These are phyloP conservation scores for Hirundichthys speculiger DNA, from an alignment of 2,113 vertebrate species.

Conservation along the genomic window DNA sequence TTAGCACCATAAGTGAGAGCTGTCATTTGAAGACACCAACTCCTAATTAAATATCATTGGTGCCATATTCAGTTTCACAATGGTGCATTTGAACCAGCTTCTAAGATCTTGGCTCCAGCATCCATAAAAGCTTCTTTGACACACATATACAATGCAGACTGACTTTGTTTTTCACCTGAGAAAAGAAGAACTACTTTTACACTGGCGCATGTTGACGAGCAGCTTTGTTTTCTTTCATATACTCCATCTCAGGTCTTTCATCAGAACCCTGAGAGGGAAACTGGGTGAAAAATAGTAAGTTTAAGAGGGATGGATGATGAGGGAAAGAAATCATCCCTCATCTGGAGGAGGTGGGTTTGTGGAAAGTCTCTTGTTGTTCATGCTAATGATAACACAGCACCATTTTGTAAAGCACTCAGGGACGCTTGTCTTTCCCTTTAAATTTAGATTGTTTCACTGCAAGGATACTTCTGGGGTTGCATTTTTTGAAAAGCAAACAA, in stretches of 20 bases:
- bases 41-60: no score
- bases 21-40: not conserved
- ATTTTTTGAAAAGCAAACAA: slow-evolving; percentile 27
- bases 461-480: not conserved
- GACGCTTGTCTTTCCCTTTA: slow-evolving; percentile 29
- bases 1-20: not conserved
- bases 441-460: slow-evolving; percentile 29
- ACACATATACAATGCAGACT: not conserved
- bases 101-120: not conserved
- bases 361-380: slow-evolving; percentile 24
- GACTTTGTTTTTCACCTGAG: slow-evolving; percentile 3
- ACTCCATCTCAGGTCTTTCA: slow-evolving; percentile 33
- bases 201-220: slow-evolving; percentile 24
- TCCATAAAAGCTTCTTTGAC: slow-evolving; percentile 17
- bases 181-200: slow-evolving; percentile 11
- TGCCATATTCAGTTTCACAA: not conserved
- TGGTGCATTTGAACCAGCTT: not conserved
- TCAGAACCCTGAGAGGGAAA: slow-evolving; percentile 38
- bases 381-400: slow-evolving; percentile 27
- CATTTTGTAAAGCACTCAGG: slow-evolving; percentile 27
- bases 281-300: slow-evolving; percentile 34
- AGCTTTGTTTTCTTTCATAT: slow-evolving; percentile 34
- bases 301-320: slow-evolving; percentile 21
- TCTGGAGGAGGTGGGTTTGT: not conserved
- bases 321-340: slow-evolving; percentile 1